Base-by-base conservation (phyloP, 1,140 invertebrate species). In the Euwallacea fornicatus region DNA sequence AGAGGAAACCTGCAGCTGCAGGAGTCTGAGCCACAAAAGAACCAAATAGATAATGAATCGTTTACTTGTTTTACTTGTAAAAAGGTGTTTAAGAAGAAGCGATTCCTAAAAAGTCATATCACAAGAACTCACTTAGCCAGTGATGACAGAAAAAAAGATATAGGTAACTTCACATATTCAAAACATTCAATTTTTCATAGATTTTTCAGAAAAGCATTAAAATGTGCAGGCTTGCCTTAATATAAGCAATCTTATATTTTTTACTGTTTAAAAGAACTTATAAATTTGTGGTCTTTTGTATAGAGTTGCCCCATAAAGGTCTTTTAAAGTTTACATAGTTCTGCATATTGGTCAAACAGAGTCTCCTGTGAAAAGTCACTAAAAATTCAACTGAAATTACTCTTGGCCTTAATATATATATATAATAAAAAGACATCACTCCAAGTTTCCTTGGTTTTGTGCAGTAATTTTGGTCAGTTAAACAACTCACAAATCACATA, bases 41-140 rank as follows among this genome's bases (percentile, higher is more conserved):
- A 72, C 11, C 13, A 16, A 54, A 15, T 7, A 7, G 44, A 70
- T 55, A 15, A 56, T 42, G 21, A 56, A n/a, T 7, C 13, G 44
- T 71, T 61, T 69, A 65, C 47, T 42, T 75, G 74, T 66, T 55
- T 68, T 66, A 61, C 21, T 21, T 75, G 74, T 50, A 67, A 73
- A 41, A 75, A 75, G 66, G 11, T 64, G 7, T 75, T 75, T 59
- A 70, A 65, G 42, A 61, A 67, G 47, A 73, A 75, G 59, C 46
- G 67, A 10, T 73, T 42, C 55, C 44, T 75, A 7, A 73, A 73
- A 66, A 13, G 47, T 9, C 74, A 75, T 42, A 68, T 75, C 7
- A 75, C 71, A 11, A 71, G 55, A 44, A 71, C 72, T 8, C 74
- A 73, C 53, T 8, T 44, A 44, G 21, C 21, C 21, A 58, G 15